A percentile compares a stretch with the other conserved stretches of the same genome.
These are phyloP conservation scores for Philopotamus ludificatus DNA, from an alignment of 1,140 invertebrate genomes.

Conservation along the genomic window DNA sequence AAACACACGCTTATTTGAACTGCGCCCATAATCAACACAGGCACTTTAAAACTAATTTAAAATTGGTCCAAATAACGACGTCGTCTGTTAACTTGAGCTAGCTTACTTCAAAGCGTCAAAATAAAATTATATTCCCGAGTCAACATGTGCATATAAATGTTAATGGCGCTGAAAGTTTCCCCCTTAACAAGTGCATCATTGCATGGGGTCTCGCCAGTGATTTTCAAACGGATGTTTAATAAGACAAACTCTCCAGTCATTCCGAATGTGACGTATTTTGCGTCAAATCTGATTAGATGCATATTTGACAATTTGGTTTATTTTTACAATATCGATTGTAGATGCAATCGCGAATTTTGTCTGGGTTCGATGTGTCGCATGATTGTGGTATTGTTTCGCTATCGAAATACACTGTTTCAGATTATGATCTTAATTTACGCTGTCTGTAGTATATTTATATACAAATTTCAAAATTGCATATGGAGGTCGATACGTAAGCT, in stretches of 20 bases:
- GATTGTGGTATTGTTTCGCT: background rate
- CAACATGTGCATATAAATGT: conserved; percentile 12
- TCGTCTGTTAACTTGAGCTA: no score
- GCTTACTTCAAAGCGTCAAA: no score
- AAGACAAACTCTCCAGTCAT: background rate
- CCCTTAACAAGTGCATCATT: conserved; percentile 18
- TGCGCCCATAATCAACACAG: background rate
- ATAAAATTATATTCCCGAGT: background rate
- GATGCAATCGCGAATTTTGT: background rate
- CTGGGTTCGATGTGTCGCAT: background rate
- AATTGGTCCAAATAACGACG: background rate
- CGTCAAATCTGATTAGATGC: background rate
- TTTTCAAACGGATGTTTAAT: no score
- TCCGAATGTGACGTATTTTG: background rate
- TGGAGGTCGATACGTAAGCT: background rate
- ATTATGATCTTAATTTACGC: background rate
- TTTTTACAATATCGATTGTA: background rate
- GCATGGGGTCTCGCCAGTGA: conserved; percentile 11
- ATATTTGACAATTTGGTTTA: background rate
- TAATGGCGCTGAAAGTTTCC: conserved; percentile 12
- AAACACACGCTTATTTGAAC: conserved; percentile 11
- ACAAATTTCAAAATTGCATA: no score
- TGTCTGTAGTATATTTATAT: no score
- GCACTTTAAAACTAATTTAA: background rate
- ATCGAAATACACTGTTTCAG: background rate